Evolutionary conservation across 2,113 vertebrate genomes (phyloP), one percentile per base, ranked within the genome.

Genomic region (Toxotes chatareus): DNA sequence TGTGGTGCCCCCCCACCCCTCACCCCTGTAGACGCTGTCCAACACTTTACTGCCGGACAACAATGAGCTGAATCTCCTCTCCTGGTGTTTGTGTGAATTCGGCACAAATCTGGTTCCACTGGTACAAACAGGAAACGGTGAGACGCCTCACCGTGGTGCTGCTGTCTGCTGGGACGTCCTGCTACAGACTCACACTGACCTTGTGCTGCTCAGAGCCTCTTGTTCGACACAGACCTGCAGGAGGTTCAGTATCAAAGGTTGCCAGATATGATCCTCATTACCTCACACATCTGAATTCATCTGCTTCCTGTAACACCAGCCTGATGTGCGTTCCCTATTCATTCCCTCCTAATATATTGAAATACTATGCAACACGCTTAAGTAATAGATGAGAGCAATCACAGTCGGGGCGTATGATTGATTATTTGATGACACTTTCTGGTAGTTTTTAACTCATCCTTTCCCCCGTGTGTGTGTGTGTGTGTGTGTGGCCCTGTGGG

Each of bases 291-390:
- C 80, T 80, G 84, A 87, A 81, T 78, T 84, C 70, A 83, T 84
- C 84, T 61, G 77, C 64, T 73, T 71, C 77, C 76, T 65, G 72
- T 82, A 46, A 56, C 36, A 13, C 2, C 42, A 1, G 34, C 34
- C 83, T 17, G 53, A 51, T 12, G 31, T 13, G 65, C 51, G 38
- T 63, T 59, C 74, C 66, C 44, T 79, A 51, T 86, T 88, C 74
- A 86, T 67, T 32, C 79, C 27, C 55, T 51, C 31, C 47, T 92
- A 88, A 93, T 94, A 73, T 93, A 94, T 94, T 93, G 31, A 93
- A 94, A 94, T 93, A 69, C 82, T 87, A 92, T 92, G 86, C 91
- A 93, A 83, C 84, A 74, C n/a, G 79, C 70, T 90, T 86, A 70
- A 86, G 80, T 84, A 89, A 89, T 62, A 88, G 85, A 89, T 84